Evolutionary conservation across 2,888 invertebrate species (phyloP), one percentile per base, ranked within the genome.

Genomic region (Mythimna loreyi): DNA sequence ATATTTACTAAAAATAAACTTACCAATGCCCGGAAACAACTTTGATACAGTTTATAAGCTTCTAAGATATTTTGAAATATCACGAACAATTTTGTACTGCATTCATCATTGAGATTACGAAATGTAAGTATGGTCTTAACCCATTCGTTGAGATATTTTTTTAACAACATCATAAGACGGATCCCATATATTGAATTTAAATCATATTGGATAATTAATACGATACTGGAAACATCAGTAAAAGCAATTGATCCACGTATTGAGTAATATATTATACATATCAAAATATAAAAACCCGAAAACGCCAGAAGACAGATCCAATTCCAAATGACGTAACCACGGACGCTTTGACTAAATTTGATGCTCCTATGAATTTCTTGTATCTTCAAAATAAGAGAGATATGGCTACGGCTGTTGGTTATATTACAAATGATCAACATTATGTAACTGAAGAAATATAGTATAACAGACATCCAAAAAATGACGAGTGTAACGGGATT

Each of bases 341-440:
- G 30, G 8, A 68, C 2, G n/a, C 5, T 30, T 1, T 19, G 43
- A 5, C n/a, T 50, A 11, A 55, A 33, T 0, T 40, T 23, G 5
- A 68, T 50, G 3, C 8, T n/a, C 6, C n/a, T 50, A n/a, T 68
- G 16, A 25, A 68, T 30, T 8, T 68, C 40, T 68, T 68, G 69
- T 8, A 67, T 43, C 6, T 3, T 53, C n/a, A 40, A 21, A 0
- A 49, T 11, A 43, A 43, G 43, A 36, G 36, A 36, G 13, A 36
- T 11, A 3, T 36, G 9, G 13, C 36, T 43, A 6, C 43, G 3
- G 4, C 43, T 43, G 1, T 43, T 3, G 19, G 19, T 11, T 19
- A 43, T 43, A 19, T 43, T 43, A 43, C 43, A 43, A 40, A 40
- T 43, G 1, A 43, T 43, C 11, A 43, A 43, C 6, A 43, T 0